Conservation (phyloP, 2,113 vertebrate genomes). For the Pedetes capensis region DNA sequence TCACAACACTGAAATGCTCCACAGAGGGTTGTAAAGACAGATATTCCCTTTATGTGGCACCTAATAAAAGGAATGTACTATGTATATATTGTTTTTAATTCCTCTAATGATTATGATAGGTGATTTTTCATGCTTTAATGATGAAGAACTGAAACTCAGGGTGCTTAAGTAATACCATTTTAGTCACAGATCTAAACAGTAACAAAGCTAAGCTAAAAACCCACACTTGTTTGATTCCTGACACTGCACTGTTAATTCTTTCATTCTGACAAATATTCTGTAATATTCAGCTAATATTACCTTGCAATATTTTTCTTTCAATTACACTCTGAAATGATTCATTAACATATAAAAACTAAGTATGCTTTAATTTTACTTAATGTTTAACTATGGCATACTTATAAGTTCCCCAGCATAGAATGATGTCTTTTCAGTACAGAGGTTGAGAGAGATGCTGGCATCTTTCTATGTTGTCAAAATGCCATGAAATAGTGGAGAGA, state of each 20-base stretch:
- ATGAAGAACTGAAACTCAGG: background rate
- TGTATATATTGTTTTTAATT: background rate
- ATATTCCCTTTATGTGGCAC: background rate
- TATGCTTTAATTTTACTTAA: background rate
- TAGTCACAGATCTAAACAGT: background rate
- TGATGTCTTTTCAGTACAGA: background rate
- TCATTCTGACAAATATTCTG: background rate
- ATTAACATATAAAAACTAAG: background rate
- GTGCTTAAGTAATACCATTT: background rate
- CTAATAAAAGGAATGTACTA: background rate
- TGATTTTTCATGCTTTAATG: background rate
- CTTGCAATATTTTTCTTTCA: background rate
- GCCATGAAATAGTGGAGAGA: background rate
- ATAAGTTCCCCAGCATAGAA: background rate
- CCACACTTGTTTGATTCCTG: background rate
- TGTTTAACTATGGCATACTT: background rate
- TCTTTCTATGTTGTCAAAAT: background rate
- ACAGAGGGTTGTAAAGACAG: background rate
- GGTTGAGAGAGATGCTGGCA: background rate
- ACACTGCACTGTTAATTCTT: background rate
- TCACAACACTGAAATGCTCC: background rate
- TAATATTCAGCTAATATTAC: background rate
- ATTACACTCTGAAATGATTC: background rate
- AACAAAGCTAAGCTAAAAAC: background rate
- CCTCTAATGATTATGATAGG: background rate